Evolutionary conservation across 23 tunicate genomes (phyloP), one percentile per base, ranked within the genome.

Genomic region (Aplidium turbinatum): DNA sequence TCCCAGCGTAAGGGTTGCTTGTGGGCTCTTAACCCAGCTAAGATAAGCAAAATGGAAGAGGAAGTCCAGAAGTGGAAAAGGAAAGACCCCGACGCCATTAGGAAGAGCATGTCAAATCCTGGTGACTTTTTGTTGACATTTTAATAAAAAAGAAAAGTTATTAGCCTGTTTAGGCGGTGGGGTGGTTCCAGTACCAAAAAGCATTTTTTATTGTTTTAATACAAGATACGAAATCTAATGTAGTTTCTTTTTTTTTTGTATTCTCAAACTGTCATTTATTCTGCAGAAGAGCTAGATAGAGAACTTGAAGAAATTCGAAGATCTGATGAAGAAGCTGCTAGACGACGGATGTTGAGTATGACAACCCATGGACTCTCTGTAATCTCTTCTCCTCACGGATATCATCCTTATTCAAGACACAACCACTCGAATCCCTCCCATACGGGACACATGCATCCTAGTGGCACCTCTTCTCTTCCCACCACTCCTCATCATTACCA

Each of bases 21-120:
- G 42, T 91, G 97, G 97, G 97, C 97, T 7, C 52, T 91, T 18
- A 91, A 91, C 57, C 97, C 97, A 1, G 91, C 91, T 0, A 91
- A 91, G 38, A 73, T 79, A 18, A 64, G 70, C 19, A 91, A 91
- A 53, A 91, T 91, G 97, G 89, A 91, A 38, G 97, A 91, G 63
- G 97, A 91, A 46, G 86, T 91, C 35, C 97, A 91, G 48, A 91
- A 91, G 51, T 91, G 97, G 97, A 91, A 91, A 63, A 78, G 97
- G 75, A 91, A 91, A 78, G 97, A 91, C 50, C 97, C 97, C 38
- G 97, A 91, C 38, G 82, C 97, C n/a, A 91, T 91, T 25, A 45
- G 97, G 32, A 84, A 76, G 66, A 84, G 91, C 86, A 91, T 91
- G 91, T 79, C 97, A 0, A 72, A 91, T 73, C 97, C 97, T 30